These are phyloP conservation scores for Macrocentrus cingulum DNA, from an alignment of 1,140 invertebrate genomes.

Conservation along the genomic window DNA sequence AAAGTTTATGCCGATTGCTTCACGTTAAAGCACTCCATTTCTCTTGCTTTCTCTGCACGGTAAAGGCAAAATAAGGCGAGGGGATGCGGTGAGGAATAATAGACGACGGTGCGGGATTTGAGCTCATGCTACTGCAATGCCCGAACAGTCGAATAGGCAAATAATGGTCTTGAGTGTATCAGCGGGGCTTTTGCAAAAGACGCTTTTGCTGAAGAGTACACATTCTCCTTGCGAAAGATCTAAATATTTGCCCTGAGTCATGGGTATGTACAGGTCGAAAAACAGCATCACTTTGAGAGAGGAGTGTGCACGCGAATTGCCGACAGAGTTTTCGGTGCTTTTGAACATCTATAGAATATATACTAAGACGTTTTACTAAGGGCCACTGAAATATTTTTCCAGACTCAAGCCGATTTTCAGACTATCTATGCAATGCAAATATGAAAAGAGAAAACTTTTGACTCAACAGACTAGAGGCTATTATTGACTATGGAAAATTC, in stretches of 20 bases:
- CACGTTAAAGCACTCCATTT: not conserved
- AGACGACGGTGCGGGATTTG: slow-evolving; percentile 13
- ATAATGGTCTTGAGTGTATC: slow-evolving; percentile 14
- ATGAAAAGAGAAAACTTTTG: slow-evolving; percentile 21
- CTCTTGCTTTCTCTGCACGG: not conserved
- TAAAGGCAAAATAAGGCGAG: slow-evolving; percentile 10
- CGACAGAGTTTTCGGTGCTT: too few species aligned
- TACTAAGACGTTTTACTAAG: not conserved
- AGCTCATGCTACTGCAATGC: slow-evolving; percentile 5
- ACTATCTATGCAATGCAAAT: slow-evolving; percentile 15
- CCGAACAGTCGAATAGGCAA: slow-evolving; percentile 14
- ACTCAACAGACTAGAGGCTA: slow-evolving; percentile 15
- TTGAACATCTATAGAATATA: too few species aligned
- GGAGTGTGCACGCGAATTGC: too few species aligned
- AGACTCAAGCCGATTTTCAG: slow-evolving; percentile 1
- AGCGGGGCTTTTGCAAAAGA: slow-evolving; percentile 9
- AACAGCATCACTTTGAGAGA: slow-evolving; percentile 9
- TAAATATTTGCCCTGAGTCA: slow-evolving; percentile 22
- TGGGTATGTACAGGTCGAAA: not conserved
- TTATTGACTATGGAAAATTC: not conserved
- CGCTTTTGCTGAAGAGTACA: not conserved
- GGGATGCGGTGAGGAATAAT: slow-evolving; percentile 1
- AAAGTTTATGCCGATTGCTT: slow-evolving; percentile 6
- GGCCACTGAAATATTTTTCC: slow-evolving; percentile 11
- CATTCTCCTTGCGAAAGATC: not conserved